These are phyloP conservation scores for Eulemur albifrons DNA, from an alignment of 2,797 vertebrate genomes.

Conservation along the genomic window DNA sequence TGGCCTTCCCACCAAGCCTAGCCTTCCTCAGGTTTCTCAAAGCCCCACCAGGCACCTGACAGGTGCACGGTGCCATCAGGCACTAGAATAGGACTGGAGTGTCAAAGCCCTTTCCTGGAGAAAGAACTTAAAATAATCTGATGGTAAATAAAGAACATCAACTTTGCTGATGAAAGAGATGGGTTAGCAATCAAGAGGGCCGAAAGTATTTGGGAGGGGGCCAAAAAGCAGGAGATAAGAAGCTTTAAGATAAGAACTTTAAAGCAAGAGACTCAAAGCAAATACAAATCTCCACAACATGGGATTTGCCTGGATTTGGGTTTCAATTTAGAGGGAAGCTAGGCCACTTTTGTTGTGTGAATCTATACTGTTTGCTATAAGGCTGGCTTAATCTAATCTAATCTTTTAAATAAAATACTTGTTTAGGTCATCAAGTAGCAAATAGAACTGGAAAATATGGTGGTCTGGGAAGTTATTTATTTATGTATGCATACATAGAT, in stretches of 20 bases:
- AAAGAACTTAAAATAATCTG: background rate
- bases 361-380: background rate
- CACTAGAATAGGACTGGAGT: background rate
- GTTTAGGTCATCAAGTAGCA: background rate
- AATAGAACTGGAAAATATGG: background rate
- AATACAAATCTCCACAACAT: background rate
- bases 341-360: background rate
- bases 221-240: background rate
- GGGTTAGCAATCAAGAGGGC: background rate
- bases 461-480: background rate
- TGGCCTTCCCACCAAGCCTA: background rate
- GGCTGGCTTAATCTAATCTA: background rate
- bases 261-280: background rate
- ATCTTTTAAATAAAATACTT: background rate
- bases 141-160: background rate
- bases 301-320: background rate
- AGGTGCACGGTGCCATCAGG: rapidly evolving
- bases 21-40: background rate
- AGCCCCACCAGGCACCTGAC: background rate
- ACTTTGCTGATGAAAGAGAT: background rate
- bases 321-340: background rate
- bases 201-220: background rate
- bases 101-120: background rate
- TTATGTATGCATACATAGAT: background rate
- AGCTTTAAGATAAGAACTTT: background rate